Percentiles rank a stretch among this genome's conserved stretches.
phyloP scores from a whole-genome alignment of 2,888 invertebrate genomes.

The Tortricodes alternella region DNA sequence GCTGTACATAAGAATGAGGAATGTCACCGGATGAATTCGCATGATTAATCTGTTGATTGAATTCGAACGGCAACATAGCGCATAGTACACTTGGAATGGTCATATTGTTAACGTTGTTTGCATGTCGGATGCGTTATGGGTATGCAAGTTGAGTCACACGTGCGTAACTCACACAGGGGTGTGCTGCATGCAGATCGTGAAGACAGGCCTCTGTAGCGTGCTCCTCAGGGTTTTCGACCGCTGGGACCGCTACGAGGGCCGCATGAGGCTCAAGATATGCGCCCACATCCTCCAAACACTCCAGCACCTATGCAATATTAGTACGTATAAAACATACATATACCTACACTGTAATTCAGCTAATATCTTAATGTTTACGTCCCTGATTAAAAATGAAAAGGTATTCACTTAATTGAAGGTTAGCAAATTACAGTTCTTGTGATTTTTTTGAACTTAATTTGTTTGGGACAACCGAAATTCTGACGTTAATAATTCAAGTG shows the following conservation, averaged over 20 bases:
- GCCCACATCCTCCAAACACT: slow-evolving; percentile 83
- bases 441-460: too few relatives aligned
- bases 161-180: slow-evolving; percentile 81
- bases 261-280: slow-evolving; percentile 84
- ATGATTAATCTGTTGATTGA: slow-evolving; percentile 16
- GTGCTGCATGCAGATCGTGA: slow-evolving; percentile 85
- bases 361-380: too few relatives aligned
- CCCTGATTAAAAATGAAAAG: too few relatives aligned
- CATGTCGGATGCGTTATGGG: slow-evolving; percentile 49
- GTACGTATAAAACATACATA: slow-evolving; percentile 77
- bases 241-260: slow-evolving; percentile 85
- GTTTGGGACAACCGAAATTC: too few relatives aligned
- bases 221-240: slow-evolving; percentile 84
- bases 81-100: slow-evolving; percentile 28
- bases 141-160: slow-evolving; percentile 60
- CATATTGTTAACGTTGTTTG: slow-evolving; percentile 43
- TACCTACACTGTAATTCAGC: too few relatives aligned
- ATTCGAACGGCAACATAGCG: slow-evolving; percentile 9
- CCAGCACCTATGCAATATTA: slow-evolving; percentile 84
- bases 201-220: slow-evolving; percentile 82
- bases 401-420: too few relatives aligned
- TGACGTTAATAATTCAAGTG: too few relatives aligned
- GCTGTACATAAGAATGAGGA: slow-evolving; percentile 16
- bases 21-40: slow-evolving; percentile 28
- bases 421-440: too few relatives aligned